phyloP scores from a whole-genome alignment of 2,797 vertebrate species.

The Hoplostethus mediterraneus region DNA sequence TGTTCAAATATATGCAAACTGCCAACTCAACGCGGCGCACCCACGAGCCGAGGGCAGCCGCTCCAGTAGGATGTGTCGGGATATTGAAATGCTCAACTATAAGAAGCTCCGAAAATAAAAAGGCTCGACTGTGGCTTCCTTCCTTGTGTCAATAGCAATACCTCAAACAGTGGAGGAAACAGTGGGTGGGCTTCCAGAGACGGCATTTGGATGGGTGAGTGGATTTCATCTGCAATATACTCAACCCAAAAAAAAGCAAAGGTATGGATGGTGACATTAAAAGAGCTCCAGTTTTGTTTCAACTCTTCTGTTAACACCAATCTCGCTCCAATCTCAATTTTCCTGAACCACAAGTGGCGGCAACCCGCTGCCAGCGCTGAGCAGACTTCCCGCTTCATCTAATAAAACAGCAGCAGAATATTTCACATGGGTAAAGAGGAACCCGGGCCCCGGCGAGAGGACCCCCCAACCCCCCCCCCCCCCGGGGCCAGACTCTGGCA shows the following conservation, averaged over 20 bases:
- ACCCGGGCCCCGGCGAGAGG: conserved; percentile 49
- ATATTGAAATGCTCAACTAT: conserved; percentile 23
- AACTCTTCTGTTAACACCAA: background rate
- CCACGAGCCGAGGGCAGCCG: conserved; percentile 1
- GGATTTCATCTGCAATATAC: too few relatives aligned
- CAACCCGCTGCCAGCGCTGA: conserved; percentile 38
- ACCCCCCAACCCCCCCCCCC: too few relatives aligned
- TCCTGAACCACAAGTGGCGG: conserved; percentile 6
- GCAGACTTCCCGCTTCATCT: conserved; percentile 61
- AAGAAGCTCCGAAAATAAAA: background rate
- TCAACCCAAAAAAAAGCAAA: too few relatives aligned
- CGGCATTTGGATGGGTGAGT: too few relatives aligned
- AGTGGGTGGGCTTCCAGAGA: too few relatives aligned
- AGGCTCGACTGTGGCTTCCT: too few relatives aligned
- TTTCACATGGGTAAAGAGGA: conserved; percentile 69
- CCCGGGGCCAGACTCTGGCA: conserved; percentile 73
- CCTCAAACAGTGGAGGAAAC: too few relatives aligned
- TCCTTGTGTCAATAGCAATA: too few relatives aligned
- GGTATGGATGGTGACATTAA: conserved; percentile 3
- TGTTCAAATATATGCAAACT: conserved; percentile 31
- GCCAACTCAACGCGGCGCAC: background rate
- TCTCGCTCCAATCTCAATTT: conserved; percentile 6
- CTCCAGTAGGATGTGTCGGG: background rate
- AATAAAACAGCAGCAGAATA: conserved; percentile 69
- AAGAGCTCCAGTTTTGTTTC: background rate